Percentiles rank a stretch among this genome's conserved stretches.
Conservation (phyloP, 2,888 invertebrate species). For the Philereme transversata region DNA sequence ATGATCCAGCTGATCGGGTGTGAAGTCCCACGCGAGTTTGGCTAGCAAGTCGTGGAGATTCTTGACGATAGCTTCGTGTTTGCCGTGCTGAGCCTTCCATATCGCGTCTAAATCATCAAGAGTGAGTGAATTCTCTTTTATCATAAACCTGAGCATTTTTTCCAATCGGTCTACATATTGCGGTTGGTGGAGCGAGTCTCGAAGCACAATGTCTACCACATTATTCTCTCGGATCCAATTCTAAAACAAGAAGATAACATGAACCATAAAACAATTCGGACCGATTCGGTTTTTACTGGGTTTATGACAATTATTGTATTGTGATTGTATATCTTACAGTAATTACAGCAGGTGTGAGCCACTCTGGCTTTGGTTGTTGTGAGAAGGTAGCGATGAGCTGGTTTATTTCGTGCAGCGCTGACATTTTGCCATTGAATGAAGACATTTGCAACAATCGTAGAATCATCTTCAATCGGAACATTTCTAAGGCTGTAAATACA, state of each 20-base stretch:
- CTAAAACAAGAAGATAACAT: constrained; percentile 69
- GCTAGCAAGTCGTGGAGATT: constrained; percentile 98
- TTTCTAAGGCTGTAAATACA: constrained; percentile 88
- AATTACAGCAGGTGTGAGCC: constrained; percentile 96
- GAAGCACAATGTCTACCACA: constrained; percentile 96
- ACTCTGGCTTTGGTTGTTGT: constrained; percentile 95
- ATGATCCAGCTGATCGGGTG: constrained; percentile 98
- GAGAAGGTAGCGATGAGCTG: constrained; percentile 96
- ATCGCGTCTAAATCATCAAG: constrained; percentile 96
- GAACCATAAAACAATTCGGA: background rate
- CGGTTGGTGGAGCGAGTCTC: constrained; percentile 98
- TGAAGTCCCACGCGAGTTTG: constrained; percentile 99
- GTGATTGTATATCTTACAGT: constrained; percentile 86
- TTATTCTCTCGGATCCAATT: constrained; percentile 98
- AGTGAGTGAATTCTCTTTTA: constrained; percentile 95
- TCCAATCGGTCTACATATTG: constrained; percentile 99
- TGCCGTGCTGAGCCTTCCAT: constrained; percentile 98
- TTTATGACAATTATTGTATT: no score
- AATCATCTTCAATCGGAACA: constrained; percentile 98
- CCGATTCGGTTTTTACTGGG: background rate
- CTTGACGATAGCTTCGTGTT: constrained; percentile 99
- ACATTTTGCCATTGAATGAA: constrained; percentile 99
- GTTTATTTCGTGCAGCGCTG: constrained; percentile 98
- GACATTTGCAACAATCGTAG: constrained; percentile 96
- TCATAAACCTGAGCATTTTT: constrained; percentile 98